Base-by-base conservation (phyloP, 2,113 vertebrate species). In the Eleginops maclovinus region DNA sequence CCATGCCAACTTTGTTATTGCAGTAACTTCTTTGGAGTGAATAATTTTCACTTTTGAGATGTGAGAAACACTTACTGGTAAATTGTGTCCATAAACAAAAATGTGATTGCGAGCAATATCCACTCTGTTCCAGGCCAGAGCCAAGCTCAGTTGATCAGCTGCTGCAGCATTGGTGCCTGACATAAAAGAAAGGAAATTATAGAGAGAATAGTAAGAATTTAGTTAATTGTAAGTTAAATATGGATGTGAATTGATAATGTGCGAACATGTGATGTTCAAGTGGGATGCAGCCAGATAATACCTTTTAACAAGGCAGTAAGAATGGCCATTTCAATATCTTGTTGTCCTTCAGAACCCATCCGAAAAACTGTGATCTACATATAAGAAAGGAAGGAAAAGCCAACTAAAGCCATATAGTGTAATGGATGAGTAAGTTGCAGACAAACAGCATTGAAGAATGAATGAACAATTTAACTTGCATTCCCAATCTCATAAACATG, bases 291-390 rank as follows among this genome's bases (percentile, higher is more conserved):
- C 31, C 53, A 51, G 44, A 72, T 87, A 95, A 49, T 93, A 99
- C 98, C 98, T 97, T 99, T 99, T 62, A 99, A 91, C 68, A 99
- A 90, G n/a, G 98, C 98, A 0, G 97, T 99, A 21, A 99, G 90
- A 87, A 99, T 99, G 21, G 98, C 96, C 97, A 99, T 99, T 91
- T 99, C 98, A 24, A 99, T 97, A 73, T 99, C 98, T 24, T 98
- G 97, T 49, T 99, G 98, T 22, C 96, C 97, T 71, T 99, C 98
- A 0, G 96, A 96, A 2, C 97, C 97, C 97, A 99, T 97, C 77
- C 98, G 95, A 87, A 99, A 99, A 65, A 99, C 97, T 0, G 98
- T 99, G 79, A 99, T 97, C 98, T 99, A 53, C 68, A 82, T 69
- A 12, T 78, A 2, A 87, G 10, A 78, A 62, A 36, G 77, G 75